phyloP scores from a whole-genome alignment of 2,113 vertebrate genomes.

The Tragelaphus buxtoni region DNA sequence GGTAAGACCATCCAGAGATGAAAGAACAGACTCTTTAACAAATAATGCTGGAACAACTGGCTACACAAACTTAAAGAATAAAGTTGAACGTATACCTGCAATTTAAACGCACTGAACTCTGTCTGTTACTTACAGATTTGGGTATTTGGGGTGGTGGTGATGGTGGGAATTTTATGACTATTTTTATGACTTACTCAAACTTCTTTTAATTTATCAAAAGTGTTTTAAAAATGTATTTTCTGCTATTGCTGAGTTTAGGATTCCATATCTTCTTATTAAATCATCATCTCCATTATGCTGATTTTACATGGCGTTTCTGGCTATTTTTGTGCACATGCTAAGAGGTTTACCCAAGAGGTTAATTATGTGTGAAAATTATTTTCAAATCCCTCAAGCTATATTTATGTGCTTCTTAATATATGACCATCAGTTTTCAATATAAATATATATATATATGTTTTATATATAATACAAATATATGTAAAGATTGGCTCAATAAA shows the following conservation, averaged over 20 bases:
- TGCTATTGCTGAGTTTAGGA: not conserved
- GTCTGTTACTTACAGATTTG: not conserved
- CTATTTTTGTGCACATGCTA: not conserved
- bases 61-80: not conserved
- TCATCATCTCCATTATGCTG: not conserved
- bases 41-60: not conserved
- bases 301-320: not conserved
- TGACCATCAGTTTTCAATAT: not conserved
- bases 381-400: not conserved
- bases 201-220: not conserved
- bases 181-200: not conserved
- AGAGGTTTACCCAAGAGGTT: not conserved
- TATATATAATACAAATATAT: not conserved
- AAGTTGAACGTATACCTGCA: not conserved
- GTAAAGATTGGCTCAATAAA: not conserved
- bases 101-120: not conserved
- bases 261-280: not conserved
- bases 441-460: not conserved
- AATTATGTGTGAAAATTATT: not conserved
- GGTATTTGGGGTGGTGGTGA: not conserved
- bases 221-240: not conserved
- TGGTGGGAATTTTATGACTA: not conserved
- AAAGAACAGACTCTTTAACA: not conserved
- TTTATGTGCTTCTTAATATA: not conserved
- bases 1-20: not conserved